Evolutionary conservation across 2,113 vertebrate genomes (phyloP), one percentile per base, ranked within the genome.

Genomic region (Albula glossodonta): DNA sequence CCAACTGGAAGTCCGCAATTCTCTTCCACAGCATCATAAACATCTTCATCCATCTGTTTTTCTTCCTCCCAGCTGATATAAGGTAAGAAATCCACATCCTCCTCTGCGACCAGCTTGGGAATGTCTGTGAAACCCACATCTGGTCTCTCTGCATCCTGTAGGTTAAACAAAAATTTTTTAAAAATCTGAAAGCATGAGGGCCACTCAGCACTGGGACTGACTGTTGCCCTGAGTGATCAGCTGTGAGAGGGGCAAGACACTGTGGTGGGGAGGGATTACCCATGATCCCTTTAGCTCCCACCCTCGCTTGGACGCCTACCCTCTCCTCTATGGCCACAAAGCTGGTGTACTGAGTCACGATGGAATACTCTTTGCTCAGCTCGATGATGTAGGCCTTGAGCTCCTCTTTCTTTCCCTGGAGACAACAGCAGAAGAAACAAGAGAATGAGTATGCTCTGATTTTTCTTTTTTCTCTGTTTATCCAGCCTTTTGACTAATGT

Each of bases 331-430:
- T 89, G 48, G 97, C 97, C 84, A 98, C 92, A 70, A 98, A 98
- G 91, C 97, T 98, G 92, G 97, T 98, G 89, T 97, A 97, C 86
- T 97, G 96, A 83, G 96, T 97, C 85, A 98, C 91, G 83, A 98
- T 92, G 86, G 96, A 97, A 89, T 96, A 96, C 90, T 97, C 96
- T 92, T 96, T 96, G 92, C 97, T 98, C 66, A 97, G 88, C 41
- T 94, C 88, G 81, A 97, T 90, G 90, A 98, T 95, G 89, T 93
- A 94, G 84, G 94, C 93, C 90, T 97, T 97, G 91, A 97, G 82
- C 85, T 90, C 89, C 3, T 94, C 93, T 89, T 97, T 98, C 93
- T 95, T 96, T 85, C 95, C 96, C 97, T 98, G 93, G 15, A 87
- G 78, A 83, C 19, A 70, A 17, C 51, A 41, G 25, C 1, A 83